A percentile compares a stretch with the other conserved stretches of the same genome.
Evolutionary conservation across 2,113 vertebrate species (phyloP).

Genomic region (Gallinago media): DNA sequence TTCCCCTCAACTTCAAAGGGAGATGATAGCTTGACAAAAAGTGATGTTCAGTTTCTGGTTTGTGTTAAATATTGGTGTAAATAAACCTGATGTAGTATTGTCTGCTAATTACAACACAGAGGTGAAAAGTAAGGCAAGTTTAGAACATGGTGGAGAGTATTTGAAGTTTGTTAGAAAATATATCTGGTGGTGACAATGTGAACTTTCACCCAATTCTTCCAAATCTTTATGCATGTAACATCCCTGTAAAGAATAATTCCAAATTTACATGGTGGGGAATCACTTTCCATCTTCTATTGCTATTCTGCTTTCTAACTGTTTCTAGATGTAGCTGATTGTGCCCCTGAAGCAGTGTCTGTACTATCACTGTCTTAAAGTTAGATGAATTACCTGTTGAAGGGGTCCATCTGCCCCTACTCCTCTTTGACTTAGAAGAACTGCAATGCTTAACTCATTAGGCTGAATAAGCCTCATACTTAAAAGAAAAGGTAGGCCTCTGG

Average conservation of each 20-base stretch:
- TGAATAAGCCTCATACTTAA: not conserved
- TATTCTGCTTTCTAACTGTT: not conserved
- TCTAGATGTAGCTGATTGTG: not conserved
- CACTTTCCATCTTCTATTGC: not conserved
- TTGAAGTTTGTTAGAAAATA: not conserved
- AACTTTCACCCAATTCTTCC: not conserved
- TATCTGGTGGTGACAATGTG: not conserved
- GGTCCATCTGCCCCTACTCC: not conserved
- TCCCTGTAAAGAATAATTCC: not conserved
- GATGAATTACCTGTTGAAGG: not conserved
- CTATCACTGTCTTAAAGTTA: not conserved
- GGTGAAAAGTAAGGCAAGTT: not conserved
- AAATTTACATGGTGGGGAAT: not conserved
- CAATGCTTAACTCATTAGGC: not conserved
- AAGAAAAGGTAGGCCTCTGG: not conserved
- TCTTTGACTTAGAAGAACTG: not conserved
- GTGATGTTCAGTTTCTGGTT: not conserved
- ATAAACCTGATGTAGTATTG: not conserved
- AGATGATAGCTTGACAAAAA: not conserved
- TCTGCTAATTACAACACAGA: not conserved
- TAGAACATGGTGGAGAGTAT: not conserved
- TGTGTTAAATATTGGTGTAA: not conserved
- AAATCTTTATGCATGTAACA: not conserved
- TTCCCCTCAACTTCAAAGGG: not conserved
- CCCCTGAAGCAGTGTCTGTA: not conserved